Conservation (phyloP, 2,113 vertebrate genomes). For the Halcyon malimbica region DNA sequence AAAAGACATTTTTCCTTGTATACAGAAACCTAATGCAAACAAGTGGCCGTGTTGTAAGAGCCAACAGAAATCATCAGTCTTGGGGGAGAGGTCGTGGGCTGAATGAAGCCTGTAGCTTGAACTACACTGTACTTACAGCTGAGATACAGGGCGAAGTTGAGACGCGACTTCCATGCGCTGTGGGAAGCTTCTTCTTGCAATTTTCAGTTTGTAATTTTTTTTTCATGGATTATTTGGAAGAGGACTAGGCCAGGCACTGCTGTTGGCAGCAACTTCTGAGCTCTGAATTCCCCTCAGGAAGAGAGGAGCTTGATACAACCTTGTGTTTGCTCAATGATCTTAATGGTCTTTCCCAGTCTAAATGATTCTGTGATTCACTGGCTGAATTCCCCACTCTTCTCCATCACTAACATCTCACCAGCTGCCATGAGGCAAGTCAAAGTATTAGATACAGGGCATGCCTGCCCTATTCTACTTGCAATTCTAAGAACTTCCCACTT, state of each 20-base stretch:
- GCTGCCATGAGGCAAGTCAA: neutral
- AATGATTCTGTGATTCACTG: neutral
- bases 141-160: rapidly evolving
- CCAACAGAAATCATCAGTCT: neutral
- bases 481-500: neutral
- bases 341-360: neutral
- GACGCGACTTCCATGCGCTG: rapidly evolving
- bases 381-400: neutral
- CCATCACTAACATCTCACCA: neutral
- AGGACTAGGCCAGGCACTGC: neutral
- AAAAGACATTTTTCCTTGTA: neutral
- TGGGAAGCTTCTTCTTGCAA: neutral
- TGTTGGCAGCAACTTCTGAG: neutral
- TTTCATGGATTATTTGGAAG: neutral
- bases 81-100: rapidly evolving
- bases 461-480: neutral
- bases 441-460: neutral
- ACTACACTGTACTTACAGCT: rapidly evolving
- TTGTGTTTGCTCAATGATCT: neutral
- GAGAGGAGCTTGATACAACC: neutral
- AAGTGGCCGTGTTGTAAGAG: rapidly evolving
- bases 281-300: neutral
- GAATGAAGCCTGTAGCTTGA: neutral
- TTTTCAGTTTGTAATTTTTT: neutral
- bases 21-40: neutral